Evolutionary conservation across 2,113 vertebrate species (phyloP).

Genomic region (Dipodomys merriami): DNA sequence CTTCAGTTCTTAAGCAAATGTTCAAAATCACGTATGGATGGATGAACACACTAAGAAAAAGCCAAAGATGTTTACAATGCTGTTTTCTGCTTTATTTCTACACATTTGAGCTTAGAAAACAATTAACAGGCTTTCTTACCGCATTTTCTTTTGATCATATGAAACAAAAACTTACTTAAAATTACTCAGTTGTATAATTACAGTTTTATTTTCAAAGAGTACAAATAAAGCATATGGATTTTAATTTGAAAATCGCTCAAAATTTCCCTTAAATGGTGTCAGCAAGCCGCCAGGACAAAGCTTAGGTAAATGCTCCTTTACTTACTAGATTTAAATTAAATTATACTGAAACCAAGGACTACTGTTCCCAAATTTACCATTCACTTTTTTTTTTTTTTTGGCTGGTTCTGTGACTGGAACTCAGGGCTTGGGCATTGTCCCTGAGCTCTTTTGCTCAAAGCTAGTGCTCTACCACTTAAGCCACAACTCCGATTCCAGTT

Average conservation of each 20-base stretch:
- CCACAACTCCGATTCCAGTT: no score
- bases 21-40: constrained; percentile 63
- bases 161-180: constrained; percentile 40
- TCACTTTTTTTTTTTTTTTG: no score
- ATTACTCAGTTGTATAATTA: constrained; percentile 61
- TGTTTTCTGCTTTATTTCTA: constrained; percentile 73
- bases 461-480: no score
- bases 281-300: constrained; percentile 63
- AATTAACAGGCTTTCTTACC: not conserved
- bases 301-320: constrained; percentile 41
- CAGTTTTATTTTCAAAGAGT: constrained; percentile 77
- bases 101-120: not conserved
- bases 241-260: constrained; percentile 63
- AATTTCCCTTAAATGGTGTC: constrained; percentile 34
- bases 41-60: constrained; percentile 70
- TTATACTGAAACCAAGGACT: constrained; percentile 22
- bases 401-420: no score
- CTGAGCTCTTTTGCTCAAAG: no score
- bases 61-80: constrained; percentile 34
- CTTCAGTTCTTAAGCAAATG: not conserved
- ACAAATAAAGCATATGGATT: constrained; percentile 66
- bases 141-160: constrained; percentile 55
- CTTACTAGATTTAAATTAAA: constrained; percentile 58
- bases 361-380: not conserved
- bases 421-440: no score